Conservation (phyloP, 2,888 invertebrate genomes). For the Bombylius major region DNA sequence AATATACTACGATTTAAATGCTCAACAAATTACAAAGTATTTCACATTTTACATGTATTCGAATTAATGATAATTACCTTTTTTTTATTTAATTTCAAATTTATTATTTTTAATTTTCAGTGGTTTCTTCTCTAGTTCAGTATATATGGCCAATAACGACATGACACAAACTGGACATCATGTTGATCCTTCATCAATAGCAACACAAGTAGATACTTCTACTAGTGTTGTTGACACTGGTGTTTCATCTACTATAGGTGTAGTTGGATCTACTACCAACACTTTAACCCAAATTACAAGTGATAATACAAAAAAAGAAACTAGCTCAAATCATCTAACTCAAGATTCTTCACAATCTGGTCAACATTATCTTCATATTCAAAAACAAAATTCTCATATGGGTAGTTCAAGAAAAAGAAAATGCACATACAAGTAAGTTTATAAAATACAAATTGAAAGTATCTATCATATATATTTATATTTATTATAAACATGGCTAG, state of each 20-base stretch:
- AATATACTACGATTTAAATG: slow-evolving; percentile 17
- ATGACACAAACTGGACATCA: slow-evolving; percentile 14
- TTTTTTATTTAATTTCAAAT: not conserved
- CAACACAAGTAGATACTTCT: slow-evolving; percentile 6
- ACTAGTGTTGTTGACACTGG: not conserved
- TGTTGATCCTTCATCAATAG: slow-evolving; percentile 9
- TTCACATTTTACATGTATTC: not conserved
- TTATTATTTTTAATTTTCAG: not conserved
- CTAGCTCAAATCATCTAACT: not conserved
- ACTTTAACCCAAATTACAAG: not conserved
- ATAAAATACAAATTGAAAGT: too few species aligned
- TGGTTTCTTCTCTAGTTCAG: slow-evolving; percentile 5
- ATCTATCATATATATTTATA: too few species aligned
- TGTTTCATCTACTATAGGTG: not conserved
- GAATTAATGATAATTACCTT: not conserved
- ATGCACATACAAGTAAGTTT: slow-evolving; percentile 40
- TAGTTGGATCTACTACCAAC: not conserved
- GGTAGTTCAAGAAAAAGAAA: slow-evolving; percentile 37
- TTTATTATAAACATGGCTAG: too few species aligned
- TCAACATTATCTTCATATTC: slow-evolving; percentile 3
- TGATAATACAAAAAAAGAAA: not conserved
- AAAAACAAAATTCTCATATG: slow-evolving; percentile 4
- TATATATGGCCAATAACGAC: slow-evolving; percentile 11
- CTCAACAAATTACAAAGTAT: slow-evolving; percentile 15
- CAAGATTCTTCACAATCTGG: not conserved